phyloP scores from a whole-genome alignment of 1,140 invertebrate species.

The Bicyclus anynana region DNA sequence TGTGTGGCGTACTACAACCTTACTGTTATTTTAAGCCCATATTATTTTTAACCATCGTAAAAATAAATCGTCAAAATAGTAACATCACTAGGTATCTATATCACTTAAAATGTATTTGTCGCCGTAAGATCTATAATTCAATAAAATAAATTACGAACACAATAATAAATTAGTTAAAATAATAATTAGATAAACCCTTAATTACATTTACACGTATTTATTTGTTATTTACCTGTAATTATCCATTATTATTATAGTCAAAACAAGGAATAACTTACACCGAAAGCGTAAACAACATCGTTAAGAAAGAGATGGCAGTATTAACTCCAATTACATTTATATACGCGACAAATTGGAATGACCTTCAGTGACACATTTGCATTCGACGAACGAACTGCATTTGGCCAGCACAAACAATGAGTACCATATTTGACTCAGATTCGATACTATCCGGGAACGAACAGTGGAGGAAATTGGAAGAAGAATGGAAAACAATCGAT shows the following conservation, averaged over 20 bases:
- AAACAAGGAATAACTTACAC: background rate
- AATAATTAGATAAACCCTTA: no score
- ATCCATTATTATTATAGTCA: background rate
- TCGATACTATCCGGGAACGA: constrained; percentile 52
- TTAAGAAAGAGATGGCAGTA: background rate
- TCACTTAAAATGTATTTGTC: no score
- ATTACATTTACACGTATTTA: no score
- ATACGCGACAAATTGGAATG: background rate
- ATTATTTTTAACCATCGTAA: no score
- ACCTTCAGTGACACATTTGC: constrained; percentile 5
- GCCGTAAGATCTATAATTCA: no score
- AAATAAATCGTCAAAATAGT: no score
- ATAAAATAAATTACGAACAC: no score
- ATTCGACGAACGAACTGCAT: background rate
- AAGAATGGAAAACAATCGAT: constrained; percentile 57
- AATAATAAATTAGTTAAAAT: no score
- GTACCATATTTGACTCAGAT: constrained; percentile 47
- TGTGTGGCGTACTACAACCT: no score
- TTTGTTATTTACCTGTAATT: background rate
- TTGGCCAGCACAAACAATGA: constrained; percentile 25
- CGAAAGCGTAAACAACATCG: background rate
- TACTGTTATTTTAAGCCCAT: no score
- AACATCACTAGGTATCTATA: no score
- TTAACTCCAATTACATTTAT: background rate
- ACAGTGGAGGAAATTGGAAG: constrained; percentile 51